A percentile compares a stretch with the other conserved stretches of the same genome.
These are phyloP conservation scores for Nebria brevicollis DNA, from an alignment of 2,888 invertebrate genomes.

Conservation along the genomic window DNA sequence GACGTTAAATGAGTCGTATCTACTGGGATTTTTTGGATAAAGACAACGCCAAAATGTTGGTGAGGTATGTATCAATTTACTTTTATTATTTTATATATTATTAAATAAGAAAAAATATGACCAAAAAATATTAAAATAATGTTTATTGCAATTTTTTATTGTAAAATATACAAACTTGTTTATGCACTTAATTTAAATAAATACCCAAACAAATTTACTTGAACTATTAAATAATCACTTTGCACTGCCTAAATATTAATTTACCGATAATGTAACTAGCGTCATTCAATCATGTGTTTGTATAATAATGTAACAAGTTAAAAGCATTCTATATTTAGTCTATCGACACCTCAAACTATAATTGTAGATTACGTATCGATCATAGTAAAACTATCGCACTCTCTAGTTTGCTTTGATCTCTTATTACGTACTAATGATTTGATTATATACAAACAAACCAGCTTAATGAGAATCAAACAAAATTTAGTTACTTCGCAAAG, in stretches of 20 bases:
- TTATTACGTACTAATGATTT: not conserved
- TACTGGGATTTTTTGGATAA: conserved; percentile 45
- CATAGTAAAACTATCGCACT: not conserved
- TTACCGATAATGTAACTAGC: conserved; percentile 27
- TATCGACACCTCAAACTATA: not conserved
- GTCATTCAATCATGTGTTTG: conserved; percentile 20
- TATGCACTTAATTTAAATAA: not conserved
- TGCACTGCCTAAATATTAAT: not conserved
- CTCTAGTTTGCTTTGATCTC: not conserved
- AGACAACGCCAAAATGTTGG: conserved; percentile 44
- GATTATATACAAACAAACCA: not conserved
- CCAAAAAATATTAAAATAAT: too few relatives aligned
- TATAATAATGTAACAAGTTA: conserved; percentile 12
- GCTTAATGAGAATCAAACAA: not conserved
- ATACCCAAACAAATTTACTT: not conserved
- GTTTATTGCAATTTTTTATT: too few relatives aligned
- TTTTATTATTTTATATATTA: not conserved
- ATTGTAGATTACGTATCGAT: not conserved
- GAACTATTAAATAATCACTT: not conserved
- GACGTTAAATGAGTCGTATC: conserved; percentile 37
- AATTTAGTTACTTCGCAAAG: not conserved
- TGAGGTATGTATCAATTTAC: conserved; percentile 33
- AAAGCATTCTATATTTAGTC: conserved; percentile 34
- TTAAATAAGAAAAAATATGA: too few relatives aligned
- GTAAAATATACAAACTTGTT: not conserved